Conservation (phyloP, 37 sponge, comb jelly and placozoan species). For the Chondrilla cf. caribensis region DNA sequence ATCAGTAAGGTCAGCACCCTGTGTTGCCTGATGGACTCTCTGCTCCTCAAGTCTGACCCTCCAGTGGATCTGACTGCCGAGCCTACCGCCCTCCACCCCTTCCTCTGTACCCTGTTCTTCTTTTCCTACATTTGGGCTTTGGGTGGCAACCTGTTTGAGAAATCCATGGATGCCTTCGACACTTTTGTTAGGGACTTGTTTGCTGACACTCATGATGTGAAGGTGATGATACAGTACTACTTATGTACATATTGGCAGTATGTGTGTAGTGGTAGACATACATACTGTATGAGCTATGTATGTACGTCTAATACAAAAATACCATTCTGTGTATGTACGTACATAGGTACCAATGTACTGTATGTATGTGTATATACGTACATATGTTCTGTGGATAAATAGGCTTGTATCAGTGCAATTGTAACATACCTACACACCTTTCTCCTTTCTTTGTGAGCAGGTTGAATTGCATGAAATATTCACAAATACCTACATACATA, state of each 20-base stretch:
- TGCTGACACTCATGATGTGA: constrained; percentile 81
- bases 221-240: constrained; percentile 57
- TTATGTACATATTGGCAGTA: no score
- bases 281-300: no score
- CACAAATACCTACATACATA: neutral
- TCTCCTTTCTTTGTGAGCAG: no score
- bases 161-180: constrained; percentile 90
- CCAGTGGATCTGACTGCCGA: constrained; percentile 67
- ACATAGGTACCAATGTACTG: no score
- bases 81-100: constrained; percentile 77
- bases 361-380: neutral
- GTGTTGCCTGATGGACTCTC: constrained; percentile 72
- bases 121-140: constrained; percentile 91
- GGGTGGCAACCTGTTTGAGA: constrained; percentile 88
- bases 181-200: constrained; percentile 85
- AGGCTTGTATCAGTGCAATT: no score
- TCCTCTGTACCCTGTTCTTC: constrained; percentile 85
- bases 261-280: no score
- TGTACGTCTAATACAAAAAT: no score
- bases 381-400: neutral
- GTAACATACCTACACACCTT: no score
- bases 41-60: constrained; percentile 46
- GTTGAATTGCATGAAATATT: no score
- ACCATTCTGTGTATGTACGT: neutral
- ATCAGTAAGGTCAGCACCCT: constrained; percentile 75